Conservation (phyloP, 2,113 vertebrate species). For the Ramphastos sulfuratus region DNA sequence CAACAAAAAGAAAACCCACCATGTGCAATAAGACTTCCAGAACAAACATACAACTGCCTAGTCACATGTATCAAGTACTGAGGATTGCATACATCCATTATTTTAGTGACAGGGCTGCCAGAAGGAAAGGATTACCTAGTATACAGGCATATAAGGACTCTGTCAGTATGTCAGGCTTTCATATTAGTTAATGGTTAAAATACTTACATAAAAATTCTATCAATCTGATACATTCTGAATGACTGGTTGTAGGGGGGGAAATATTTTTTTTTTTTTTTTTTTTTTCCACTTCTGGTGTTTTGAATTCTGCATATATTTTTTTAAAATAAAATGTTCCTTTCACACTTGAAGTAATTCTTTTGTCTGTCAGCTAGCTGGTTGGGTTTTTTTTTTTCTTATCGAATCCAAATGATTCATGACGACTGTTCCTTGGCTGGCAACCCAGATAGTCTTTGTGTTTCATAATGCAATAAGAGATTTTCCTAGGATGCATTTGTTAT, state of each 20-base stretch:
- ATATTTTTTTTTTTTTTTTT: too few species aligned
- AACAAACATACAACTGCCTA: not conserved
- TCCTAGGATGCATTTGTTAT: not conserved
- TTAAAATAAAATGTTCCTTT: conserved; percentile 13
- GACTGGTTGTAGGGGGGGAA: not conserved
- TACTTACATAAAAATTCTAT: not conserved
- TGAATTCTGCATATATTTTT: not conserved
- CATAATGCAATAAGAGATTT: not conserved
- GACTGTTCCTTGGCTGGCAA: not conserved
- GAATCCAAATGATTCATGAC: not conserved
- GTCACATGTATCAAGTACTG: not conserved
- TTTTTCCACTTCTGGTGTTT: not conserved
- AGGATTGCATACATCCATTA: not conserved
- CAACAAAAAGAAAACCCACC: not conserved
- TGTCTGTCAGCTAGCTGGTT: not conserved
- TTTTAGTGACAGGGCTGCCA: not conserved
- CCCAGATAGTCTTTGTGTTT: not conserved
- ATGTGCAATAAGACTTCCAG: not conserved
- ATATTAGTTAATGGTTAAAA: not conserved
- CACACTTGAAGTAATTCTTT: not conserved
- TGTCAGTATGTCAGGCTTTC: not conserved
- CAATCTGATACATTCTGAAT: not conserved
- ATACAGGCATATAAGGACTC: not conserved
- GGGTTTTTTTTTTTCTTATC: not conserved
- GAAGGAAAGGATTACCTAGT: not conserved